Base-by-base conservation (phyloP, 2,888 invertebrate genomes). In the Scelioninae gen. 1 region DNA sequence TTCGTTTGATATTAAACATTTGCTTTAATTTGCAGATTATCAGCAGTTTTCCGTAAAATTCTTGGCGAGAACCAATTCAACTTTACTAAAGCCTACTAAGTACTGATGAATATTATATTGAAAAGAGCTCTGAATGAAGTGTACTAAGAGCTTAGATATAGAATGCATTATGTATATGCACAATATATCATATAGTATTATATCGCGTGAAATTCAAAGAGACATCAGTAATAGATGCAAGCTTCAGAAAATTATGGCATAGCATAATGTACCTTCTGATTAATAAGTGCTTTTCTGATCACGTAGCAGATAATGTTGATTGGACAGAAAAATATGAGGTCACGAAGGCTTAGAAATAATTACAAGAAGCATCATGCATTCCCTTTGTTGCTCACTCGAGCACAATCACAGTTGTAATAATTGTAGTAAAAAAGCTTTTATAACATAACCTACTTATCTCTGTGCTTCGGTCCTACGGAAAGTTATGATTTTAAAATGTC, bases 261-360 rank as follows among this genome's bases (percentile, higher is more conserved):
- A 23, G 47, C 56, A 34, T 56, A 15, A 69, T 69, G 47, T 56
- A 38, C 55, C 13, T 5, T 31, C 43, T 11, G 51, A 58, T 69
- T 72, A 72, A 72, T 72, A 62, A 72, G 72, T 32, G 53, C 58
- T 65, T 47, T 49, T 47, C 75, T 65, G 56, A 75, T 66, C 55
- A 49, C 51, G 58, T 65, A 62, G 10, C 29, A 56, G 66, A 75
- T 55, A 65, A 15, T 16, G 58, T 75, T 49, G 65, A 75, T 75
- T 75, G 56, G 66, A 65, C 65, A 56, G 55, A 58, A 75, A 58
- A 75, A 65, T 62, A 49, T 65, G 47, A 56, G 75, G 65, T 75
- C 75, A 65, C 23, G 49, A 55, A 55, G 45, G 45, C 74, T 63
- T 10, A 23, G 45, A 38, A 29, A 29, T 74, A 74, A 74, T 74